phyloP scores from a whole-genome alignment of 2,797 vertebrate species.

The Ceyx erithaca region DNA sequence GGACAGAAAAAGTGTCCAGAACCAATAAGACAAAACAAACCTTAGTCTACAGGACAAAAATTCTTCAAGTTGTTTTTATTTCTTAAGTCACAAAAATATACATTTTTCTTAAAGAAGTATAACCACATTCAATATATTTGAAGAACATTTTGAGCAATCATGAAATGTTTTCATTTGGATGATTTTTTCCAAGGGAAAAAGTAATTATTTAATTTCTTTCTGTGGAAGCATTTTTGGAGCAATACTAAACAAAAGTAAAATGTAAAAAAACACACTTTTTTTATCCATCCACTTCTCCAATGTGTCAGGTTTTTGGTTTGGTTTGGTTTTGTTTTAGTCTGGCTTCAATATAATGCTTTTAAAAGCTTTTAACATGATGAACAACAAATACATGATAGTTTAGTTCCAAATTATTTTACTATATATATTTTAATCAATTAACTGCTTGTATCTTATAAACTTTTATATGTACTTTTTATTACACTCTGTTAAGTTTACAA shows the following conservation, averaged over 20 bases:
- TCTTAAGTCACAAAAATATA: background rate
- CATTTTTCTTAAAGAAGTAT: background rate
- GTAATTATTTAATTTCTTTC: background rate
- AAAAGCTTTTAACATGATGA: background rate
- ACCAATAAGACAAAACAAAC: background rate
- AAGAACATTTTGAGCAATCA: background rate
- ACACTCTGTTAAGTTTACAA: background rate
- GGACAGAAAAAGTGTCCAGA: background rate
- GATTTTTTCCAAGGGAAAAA: background rate
- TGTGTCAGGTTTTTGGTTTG: background rate
- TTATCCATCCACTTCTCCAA: background rate
- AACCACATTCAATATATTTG: background rate
- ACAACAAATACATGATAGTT: background rate
- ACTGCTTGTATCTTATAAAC: background rate
- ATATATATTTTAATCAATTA: background rate
- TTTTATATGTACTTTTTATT: constrained; percentile 23
- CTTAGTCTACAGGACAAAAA: background rate
- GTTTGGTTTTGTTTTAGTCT: background rate
- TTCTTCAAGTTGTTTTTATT: background rate
- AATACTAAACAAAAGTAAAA: background rate
- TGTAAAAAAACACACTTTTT: background rate
- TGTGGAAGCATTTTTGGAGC: background rate
- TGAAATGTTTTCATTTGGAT: background rate
- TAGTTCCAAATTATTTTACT: background rate
- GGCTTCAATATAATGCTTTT: background rate